Evolutionary conservation across 2,888 invertebrate species (phyloP).

Genomic region (Chloromyia formosa): DNA sequence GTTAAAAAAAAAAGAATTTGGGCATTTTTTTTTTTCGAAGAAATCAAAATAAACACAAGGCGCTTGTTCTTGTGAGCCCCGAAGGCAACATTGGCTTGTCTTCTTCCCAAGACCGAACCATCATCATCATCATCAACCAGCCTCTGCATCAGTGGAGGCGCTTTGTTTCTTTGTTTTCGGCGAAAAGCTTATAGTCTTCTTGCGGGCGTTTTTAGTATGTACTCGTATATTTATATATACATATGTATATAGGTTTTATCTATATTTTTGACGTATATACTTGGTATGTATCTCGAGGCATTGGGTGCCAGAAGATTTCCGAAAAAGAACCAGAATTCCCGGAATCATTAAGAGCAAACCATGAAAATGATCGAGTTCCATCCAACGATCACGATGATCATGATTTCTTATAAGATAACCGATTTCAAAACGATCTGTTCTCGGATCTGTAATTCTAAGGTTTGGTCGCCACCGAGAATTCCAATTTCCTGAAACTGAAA

Average conservation of each 20-base stretch:
- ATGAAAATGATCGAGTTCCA: too few relatives aligned
- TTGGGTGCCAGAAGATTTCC: neutral
- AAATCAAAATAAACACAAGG: conserved; percentile 38
- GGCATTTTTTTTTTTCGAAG: neutral
- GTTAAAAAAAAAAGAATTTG: too few relatives aligned
- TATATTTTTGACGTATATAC: neutral
- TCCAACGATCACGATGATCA: neutral
- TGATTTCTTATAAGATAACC: neutral
- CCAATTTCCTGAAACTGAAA: too few relatives aligned
- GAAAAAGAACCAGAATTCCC: neutral
- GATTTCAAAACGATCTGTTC: neutral
- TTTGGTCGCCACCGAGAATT: too few relatives aligned
- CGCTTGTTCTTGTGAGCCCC: conserved; percentile 22
- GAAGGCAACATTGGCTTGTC: neutral
- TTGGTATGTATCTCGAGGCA: neutral
- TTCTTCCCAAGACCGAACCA: neutral
- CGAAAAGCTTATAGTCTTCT: neutral
- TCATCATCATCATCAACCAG: neutral
- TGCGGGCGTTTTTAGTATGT: too few relatives aligned
- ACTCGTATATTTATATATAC: too few relatives aligned
- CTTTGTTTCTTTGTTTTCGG: neutral
- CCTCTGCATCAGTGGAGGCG: neutral
- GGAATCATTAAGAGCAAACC: neutral
- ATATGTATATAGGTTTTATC: neutral
- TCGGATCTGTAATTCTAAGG: too few relatives aligned